phyloP scores from a whole-genome alignment of 2,113 vertebrate genomes.

The Camelus bactrianus region DNA sequence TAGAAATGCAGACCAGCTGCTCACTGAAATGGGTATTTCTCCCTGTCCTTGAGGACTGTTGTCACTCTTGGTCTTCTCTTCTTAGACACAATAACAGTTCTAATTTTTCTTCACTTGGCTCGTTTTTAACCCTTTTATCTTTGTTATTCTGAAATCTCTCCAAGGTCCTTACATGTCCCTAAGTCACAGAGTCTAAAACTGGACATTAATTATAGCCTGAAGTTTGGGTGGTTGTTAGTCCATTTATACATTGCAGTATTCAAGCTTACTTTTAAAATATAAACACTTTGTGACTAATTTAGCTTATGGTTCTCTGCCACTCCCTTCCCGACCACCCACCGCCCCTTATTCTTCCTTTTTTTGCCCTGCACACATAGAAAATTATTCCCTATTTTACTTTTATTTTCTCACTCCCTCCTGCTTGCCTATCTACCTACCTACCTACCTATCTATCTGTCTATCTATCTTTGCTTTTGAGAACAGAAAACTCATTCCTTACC shows the following conservation, averaged over 20 bases:
- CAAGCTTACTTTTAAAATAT: conserved; percentile 58
- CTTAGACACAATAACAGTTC: conserved; percentile 56
- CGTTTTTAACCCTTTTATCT: conserved; percentile 45
- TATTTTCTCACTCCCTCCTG: not conserved
- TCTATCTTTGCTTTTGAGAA: conserved; percentile 15
- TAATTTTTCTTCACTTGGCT: conserved; percentile 61
- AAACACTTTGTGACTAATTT: conserved; percentile 62
- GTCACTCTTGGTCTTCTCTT: conserved; percentile 53
- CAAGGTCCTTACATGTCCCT: not conserved
- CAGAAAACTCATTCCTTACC: conserved; percentile 53
- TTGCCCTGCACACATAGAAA: conserved; percentile 37
- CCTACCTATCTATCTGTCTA: not conserved
- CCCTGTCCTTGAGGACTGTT: conserved; percentile 51
- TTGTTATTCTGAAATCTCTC: conserved; percentile 61
- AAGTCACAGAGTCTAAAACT: conserved; percentile 56
- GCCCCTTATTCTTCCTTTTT: conserved; percentile 52
- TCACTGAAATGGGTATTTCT: conserved; percentile 59
- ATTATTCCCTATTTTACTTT: conserved; percentile 24
- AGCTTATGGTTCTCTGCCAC: conserved; percentile 61
- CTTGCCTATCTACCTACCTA: not conserved
- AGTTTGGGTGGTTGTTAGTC: conserved; percentile 48
- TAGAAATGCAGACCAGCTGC: conserved; percentile 56
- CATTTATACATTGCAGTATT: conserved; percentile 3
- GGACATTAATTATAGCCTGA: conserved; percentile 50
- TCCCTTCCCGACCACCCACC: not conserved